Percentiles rank a stretch among this genome's conserved stretches.
phyloP scores from a whole-genome alignment of 2,888 invertebrate genomes.

The Strigamia transsilvanica region DNA sequence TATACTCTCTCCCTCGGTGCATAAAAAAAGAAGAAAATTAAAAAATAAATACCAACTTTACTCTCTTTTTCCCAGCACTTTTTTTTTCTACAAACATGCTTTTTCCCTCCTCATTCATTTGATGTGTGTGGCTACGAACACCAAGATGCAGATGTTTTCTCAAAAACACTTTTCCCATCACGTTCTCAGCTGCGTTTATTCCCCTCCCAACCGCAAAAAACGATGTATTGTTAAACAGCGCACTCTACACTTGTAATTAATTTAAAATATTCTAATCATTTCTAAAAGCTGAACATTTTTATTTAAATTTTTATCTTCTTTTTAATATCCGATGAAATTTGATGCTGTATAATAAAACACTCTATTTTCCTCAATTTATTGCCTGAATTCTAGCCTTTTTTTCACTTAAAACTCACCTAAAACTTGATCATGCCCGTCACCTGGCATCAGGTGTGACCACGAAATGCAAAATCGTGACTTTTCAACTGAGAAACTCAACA shows the following conservation, averaged over 20 bases:
- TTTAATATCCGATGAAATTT: slow-evolving; percentile 22
- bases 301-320: slow-evolving; percentile 6
- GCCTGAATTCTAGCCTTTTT: slow-evolving; percentile 23
- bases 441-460: slow-evolving; percentile 47
- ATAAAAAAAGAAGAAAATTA: not conserved
- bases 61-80: slow-evolving; percentile 28
- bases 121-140: slow-evolving; percentile 48
- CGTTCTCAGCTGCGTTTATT: slow-evolving; percentile 33
- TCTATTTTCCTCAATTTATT: slow-evolving; percentile 41
- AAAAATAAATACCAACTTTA: slow-evolving; percentile 42
- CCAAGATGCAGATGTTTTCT: slow-evolving; percentile 43
- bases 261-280: slow-evolving; percentile 1
- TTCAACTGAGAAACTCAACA: slow-evolving; percentile 17
- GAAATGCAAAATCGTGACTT: slow-evolving; percentile 20
- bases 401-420: slow-evolving; percentile 35
- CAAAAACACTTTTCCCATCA: slow-evolving; percentile 26
- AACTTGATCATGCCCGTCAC: slow-evolving; percentile 42
- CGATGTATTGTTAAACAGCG: slow-evolving; percentile 10
- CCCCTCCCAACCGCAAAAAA: slow-evolving; percentile 18
- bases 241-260: slow-evolving; percentile 1
- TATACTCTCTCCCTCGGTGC: not conserved
- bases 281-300: not conserved
- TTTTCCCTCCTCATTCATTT: slow-evolving; percentile 45
- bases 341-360: slow-evolving; percentile 26
- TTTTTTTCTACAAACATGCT: not conserved